phyloP scores from a whole-genome alignment of 2,888 invertebrate genomes.

The Altica lythri region DNA sequence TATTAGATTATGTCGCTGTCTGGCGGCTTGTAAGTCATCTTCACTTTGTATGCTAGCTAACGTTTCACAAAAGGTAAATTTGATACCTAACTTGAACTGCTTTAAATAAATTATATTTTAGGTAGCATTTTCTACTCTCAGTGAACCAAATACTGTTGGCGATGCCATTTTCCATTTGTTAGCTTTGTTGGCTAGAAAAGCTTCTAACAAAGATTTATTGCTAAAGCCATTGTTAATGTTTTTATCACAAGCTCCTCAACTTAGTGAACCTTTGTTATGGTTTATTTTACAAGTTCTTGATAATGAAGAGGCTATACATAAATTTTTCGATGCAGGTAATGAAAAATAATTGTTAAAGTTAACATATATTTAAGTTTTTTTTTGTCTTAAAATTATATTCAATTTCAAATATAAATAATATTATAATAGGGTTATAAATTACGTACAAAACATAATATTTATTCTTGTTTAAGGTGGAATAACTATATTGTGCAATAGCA shows the following conservation, averaged over 20 bases:
- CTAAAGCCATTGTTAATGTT: slow-evolving; percentile 78
- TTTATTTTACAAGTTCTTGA: slow-evolving; percentile 81
- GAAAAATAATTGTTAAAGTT: slow-evolving; percentile 9
- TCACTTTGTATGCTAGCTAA: slow-evolving; percentile 69
- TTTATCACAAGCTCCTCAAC: slow-evolving; percentile 62
- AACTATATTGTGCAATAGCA: slow-evolving; percentile 75
- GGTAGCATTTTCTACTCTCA: slow-evolving; percentile 50
- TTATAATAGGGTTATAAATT: no score
- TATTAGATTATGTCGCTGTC: slow-evolving; percentile 78
- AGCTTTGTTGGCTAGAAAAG: slow-evolving; percentile 74
- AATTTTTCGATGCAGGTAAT: slow-evolving; percentile 74
- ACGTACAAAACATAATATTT: no score
- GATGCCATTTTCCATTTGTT: slow-evolving; percentile 88
- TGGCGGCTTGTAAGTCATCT: slow-evolving; percentile 76
- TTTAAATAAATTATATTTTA: slow-evolving; percentile 33
- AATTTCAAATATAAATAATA: background rate
- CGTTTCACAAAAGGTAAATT: slow-evolving; percentile 50
- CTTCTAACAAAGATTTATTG: slow-evolving; percentile 75
- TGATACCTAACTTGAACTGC: slow-evolving; percentile 16
- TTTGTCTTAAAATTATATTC: background rate
- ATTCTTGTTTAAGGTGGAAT: slow-evolving; percentile 64
- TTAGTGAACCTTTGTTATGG: slow-evolving; percentile 87
- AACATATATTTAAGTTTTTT: background rate
- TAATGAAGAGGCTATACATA: slow-evolving; percentile 72
- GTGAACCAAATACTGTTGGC: slow-evolving; percentile 77